These are phyloP conservation scores for Solenodon paradoxus DNA, from an alignment of 2,113 vertebrate species.

Conservation along the genomic window DNA sequence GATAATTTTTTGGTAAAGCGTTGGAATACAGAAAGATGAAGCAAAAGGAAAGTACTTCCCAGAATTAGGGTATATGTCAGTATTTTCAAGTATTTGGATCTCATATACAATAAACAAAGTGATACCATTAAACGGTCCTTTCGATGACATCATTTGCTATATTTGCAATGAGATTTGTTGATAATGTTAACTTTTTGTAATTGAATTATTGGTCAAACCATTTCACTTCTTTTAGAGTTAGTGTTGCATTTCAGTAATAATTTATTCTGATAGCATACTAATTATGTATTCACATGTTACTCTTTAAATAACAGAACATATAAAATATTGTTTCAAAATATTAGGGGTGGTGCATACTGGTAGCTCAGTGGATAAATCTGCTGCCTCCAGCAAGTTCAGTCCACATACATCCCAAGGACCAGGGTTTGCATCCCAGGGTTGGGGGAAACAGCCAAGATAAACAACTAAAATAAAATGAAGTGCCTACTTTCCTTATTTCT, in stretches of 20 bases:
- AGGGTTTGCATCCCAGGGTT: too few relatives aligned
- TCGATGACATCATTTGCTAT: neutral
- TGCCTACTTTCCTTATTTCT: too few relatives aligned
- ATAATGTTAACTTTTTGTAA: neutral
- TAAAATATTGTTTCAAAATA: neutral
- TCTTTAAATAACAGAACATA: neutral
- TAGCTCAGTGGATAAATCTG: too few relatives aligned
- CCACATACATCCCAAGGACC: too few relatives aligned
- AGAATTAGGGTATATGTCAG: neutral
- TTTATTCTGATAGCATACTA: neutral
- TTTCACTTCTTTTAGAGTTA: neutral
- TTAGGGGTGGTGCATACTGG: too few relatives aligned
- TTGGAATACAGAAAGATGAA: neutral
- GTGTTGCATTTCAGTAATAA: neutral
- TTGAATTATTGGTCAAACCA: neutral
- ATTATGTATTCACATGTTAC: neutral
- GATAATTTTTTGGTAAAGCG: neutral
- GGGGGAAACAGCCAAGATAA: too few relatives aligned
- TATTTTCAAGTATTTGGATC: neutral
- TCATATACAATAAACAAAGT: neutral
- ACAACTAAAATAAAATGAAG: too few relatives aligned
- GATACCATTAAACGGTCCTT: neutral
- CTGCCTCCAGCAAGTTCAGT: too few relatives aligned
- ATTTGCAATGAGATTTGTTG: neutral
- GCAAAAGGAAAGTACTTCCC: neutral